phyloP scores from a whole-genome alignment of 2,113 vertebrate species.

The Coracopsis vasa region DNA sequence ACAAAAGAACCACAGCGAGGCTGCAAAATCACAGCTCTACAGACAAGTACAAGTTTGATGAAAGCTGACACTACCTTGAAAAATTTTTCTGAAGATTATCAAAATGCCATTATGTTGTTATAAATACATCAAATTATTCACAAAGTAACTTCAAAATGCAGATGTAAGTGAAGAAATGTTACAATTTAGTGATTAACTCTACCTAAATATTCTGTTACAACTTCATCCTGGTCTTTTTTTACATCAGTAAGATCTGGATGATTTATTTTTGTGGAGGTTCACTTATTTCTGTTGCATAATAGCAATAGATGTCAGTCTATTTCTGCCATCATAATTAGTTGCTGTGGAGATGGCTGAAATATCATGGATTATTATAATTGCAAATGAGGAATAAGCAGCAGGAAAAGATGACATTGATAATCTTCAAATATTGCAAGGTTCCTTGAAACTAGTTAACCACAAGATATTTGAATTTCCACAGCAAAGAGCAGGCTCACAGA shows the following conservation, averaged over 20 bases:
- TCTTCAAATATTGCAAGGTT: conserved; percentile 47
- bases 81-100: neutral
- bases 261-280: conserved; percentile 38
- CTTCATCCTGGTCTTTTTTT: neutral
- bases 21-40: neutral
- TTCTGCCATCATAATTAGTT: conserved; percentile 58
- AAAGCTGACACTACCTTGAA: neutral
- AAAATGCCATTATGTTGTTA: neutral
- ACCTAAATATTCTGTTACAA: neutral
- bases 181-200: neutral
- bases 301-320: conserved; percentile 41
- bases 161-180: neutral
- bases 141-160: neutral
- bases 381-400: conserved; percentile 53
- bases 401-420: conserved; percentile 63
- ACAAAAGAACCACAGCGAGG: neutral
- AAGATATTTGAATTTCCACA: conserved; percentile 4
- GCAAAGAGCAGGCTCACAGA: neutral
- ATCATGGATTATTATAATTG: conserved; percentile 54
- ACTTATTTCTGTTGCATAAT: conserved; percentile 32
- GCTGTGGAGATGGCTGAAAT: conserved; percentile 53
- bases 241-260: neutral
- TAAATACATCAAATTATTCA: neutral
- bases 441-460: neutral
- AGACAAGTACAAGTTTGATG: neutral